phyloP scores from a whole-genome alignment of 2,888 invertebrate genomes.

The Acheta domesticus region DNA sequence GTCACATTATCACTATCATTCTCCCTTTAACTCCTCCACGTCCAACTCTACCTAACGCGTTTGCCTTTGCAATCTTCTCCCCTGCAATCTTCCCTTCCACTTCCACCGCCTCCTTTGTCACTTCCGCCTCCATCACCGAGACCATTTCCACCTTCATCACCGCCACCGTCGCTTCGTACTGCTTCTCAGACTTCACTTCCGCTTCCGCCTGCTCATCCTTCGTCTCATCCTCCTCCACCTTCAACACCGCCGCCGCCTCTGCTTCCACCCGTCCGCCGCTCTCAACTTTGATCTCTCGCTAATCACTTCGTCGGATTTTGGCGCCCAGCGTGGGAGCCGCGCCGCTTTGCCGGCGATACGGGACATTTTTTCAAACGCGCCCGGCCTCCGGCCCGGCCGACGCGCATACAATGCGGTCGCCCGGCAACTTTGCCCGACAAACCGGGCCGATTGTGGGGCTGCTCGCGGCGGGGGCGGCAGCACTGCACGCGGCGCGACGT shows the following conservation, averaged over 20 bases:
- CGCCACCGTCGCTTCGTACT: not conserved
- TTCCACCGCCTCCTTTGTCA: not conserved
- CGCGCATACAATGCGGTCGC: not conserved
- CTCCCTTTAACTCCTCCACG: not conserved
- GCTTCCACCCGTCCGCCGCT: not conserved
- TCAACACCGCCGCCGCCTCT: not conserved
- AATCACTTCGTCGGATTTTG: not conserved
- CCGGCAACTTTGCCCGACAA: not conserved
- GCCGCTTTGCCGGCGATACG: not conserved
- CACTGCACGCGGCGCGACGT: too few relatives aligned
- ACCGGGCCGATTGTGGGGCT: not conserved
- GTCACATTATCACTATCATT: too few relatives aligned
- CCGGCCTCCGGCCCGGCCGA: not conserved
- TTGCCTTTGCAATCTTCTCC: not conserved
- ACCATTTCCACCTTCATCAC: not conserved
- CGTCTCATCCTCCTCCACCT: not conserved
- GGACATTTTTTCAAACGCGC: not conserved
- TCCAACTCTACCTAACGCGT: not conserved
- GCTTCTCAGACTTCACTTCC: not conserved
- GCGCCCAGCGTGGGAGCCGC: not conserved
- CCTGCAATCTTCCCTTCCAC: not conserved
- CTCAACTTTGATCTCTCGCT: slow-evolving; percentile 1
- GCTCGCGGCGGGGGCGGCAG: not conserved
- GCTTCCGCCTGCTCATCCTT: too few relatives aligned
- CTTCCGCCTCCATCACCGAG: not conserved